Percentiles rank a stretch among this genome's conserved stretches.
Conservation (phyloP, 2,797 vertebrate species). For the Acanthurus tractus region DNA sequence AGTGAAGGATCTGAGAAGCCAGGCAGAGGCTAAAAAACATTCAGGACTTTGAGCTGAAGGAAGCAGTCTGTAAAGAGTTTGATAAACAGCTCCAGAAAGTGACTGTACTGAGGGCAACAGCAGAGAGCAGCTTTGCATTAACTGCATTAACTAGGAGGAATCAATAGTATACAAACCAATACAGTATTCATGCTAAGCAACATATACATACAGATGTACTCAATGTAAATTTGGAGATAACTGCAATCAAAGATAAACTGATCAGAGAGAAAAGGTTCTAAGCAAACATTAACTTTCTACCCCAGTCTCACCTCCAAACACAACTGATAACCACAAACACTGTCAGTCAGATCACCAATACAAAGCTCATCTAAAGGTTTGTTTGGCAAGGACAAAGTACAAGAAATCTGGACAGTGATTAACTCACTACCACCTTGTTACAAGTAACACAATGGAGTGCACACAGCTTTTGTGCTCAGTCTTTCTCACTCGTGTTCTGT, state of each 20-base stretch:
- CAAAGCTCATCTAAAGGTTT: constrained; percentile 9
- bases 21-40: too few relatives aligned
- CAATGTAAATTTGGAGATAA: background rate
- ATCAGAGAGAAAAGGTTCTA: background rate
- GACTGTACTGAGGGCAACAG: too few relatives aligned
- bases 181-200: background rate
- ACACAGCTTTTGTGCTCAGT: background rate
- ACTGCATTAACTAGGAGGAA: too few relatives aligned
- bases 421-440: background rate
- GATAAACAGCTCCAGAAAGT: too few relatives aligned
- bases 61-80: too few relatives aligned
- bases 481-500: background rate
- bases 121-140: too few relatives aligned
- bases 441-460: background rate
- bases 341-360: background rate
- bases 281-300: constrained; percentile 7
- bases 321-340: background rate
- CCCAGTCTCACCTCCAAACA: background rate
- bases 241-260: background rate
- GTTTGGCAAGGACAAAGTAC: constrained; percentile 30
- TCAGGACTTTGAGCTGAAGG: too few relatives aligned
- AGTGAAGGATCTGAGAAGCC: too few relatives aligned
- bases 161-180: too few relatives aligned
- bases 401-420: constrained; percentile 12
- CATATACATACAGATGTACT: background rate